phyloP scores from a whole-genome alignment of 2,113 vertebrate species.

The Ahaetulla prasina region DNA sequence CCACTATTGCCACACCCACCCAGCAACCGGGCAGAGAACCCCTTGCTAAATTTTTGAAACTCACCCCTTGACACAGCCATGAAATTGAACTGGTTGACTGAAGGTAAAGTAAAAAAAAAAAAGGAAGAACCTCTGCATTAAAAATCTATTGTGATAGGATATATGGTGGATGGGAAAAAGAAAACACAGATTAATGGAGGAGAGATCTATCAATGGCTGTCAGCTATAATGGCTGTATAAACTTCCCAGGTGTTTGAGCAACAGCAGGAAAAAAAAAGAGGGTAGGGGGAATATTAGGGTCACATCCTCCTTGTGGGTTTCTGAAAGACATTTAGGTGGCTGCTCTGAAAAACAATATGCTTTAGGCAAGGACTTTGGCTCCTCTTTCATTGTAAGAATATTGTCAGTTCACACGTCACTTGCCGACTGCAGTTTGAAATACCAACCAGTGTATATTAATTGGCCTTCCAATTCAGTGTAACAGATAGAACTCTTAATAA shows the following conservation, averaged over 20 bases:
- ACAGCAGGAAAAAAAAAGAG: neutral
- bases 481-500: neutral
- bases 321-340: neutral
- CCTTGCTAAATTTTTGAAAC: too few species aligned
- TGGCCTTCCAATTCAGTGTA: neutral
- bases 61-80: neutral
- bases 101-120: neutral
- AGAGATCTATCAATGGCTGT: neutral
- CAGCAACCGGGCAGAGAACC: too few species aligned
- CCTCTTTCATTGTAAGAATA: neutral
- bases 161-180: neutral
- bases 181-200: neutral
- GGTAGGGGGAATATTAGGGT: neutral
- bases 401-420: neutral
- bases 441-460: neutral
- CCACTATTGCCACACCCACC: too few species aligned
- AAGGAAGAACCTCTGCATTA: neutral
- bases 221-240: neutral
- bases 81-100: neutral
- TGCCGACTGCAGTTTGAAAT: neutral
- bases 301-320: neutral
- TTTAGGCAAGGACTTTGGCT: neutral
- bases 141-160: neutral
- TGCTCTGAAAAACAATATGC: neutral
- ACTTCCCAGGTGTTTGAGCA: neutral